These are phyloP conservation scores for Antheraea assamensis DNA, from an alignment of 2,888 invertebrate species.

Conservation along the genomic window DNA sequence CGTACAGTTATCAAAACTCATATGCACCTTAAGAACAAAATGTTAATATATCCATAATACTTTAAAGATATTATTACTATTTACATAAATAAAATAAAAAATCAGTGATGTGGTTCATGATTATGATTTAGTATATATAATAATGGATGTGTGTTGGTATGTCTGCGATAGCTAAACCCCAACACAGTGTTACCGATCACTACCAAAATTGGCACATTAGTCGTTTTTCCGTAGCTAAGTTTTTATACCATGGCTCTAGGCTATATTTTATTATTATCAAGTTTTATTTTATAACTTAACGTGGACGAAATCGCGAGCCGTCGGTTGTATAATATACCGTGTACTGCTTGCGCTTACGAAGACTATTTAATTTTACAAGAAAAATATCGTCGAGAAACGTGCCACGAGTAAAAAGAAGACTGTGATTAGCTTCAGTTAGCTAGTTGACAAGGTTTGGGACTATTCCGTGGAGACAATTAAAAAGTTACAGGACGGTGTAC, in stretches of 20 bases:
- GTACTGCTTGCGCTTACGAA: not conserved
- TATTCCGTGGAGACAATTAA: conserved; percentile 34
- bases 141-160: too few species aligned
- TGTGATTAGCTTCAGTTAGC: conserved; percentile 30
- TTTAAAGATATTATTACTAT: not conserved
- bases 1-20: not conserved
- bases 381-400: not conserved
- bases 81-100: not conserved
- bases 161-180: too few species aligned
- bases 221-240: too few species aligned
- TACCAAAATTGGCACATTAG: too few species aligned
- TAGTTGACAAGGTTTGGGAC: conserved; percentile 14
- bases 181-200: too few species aligned
- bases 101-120: too few species aligned
- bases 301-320: too few species aligned
- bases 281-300: too few species aligned
- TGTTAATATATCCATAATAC: not conserved
- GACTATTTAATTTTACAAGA: conserved; percentile 1
- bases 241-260: too few species aligned
- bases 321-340: conserved; percentile 14
- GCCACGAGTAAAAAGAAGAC: conserved; percentile 24
- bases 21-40: not conserved
- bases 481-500: conserved; percentile 32
- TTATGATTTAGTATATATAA: too few species aligned
- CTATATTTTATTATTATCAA: too few species aligned